Percentiles rank a stretch among this genome's conserved stretches.
phyloP scores from a whole-genome alignment of 2,797 vertebrate genomes.

The Sciurus carolinensis region DNA sequence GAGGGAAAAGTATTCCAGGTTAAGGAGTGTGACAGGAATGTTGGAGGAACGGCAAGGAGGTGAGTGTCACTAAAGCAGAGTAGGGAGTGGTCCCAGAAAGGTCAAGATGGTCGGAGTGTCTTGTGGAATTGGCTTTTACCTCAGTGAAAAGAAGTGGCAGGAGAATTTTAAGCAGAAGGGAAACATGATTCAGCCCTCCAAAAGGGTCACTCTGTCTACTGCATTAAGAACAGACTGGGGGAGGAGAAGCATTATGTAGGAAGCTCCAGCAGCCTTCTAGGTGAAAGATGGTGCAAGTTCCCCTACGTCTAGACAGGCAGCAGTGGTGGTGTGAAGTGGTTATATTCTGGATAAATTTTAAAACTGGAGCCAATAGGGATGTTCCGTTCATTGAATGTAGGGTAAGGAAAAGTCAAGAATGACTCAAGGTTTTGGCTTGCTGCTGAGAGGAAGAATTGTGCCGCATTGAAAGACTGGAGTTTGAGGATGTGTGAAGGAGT shows the following conservation, averaged over 20 bases:
- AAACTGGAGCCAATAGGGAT: neutral
- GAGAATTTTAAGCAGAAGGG: neutral
- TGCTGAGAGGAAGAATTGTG: neutral
- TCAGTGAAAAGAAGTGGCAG: neutral
- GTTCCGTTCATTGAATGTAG: neutral
- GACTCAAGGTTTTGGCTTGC: neutral
- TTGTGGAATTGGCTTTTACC: neutral
- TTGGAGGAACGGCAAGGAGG: too few relatives aligned
- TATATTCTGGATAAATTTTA: neutral
- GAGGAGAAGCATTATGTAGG: neutral
- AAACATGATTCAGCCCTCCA: neutral
- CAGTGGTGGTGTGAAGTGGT: neutral
- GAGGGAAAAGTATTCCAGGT: neutral
- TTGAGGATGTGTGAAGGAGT: neutral
- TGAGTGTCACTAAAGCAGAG: fast-evolving
- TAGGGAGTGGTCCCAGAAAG: neutral
- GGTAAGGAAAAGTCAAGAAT: neutral
- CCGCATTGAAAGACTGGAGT: neutral
- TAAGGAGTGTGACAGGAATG: neutral
- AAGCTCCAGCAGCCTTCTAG: neutral
- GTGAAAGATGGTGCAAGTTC: neutral
- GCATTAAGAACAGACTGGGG: neutral
- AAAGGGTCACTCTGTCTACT: neutral
- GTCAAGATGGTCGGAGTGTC: too few relatives aligned
- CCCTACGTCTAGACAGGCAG: too few relatives aligned